A percentile compares a stretch with the other conserved stretches of the same genome.
phyloP scores from a whole-genome alignment of 2,113 vertebrate species.

The Scolopax mira region DNA sequence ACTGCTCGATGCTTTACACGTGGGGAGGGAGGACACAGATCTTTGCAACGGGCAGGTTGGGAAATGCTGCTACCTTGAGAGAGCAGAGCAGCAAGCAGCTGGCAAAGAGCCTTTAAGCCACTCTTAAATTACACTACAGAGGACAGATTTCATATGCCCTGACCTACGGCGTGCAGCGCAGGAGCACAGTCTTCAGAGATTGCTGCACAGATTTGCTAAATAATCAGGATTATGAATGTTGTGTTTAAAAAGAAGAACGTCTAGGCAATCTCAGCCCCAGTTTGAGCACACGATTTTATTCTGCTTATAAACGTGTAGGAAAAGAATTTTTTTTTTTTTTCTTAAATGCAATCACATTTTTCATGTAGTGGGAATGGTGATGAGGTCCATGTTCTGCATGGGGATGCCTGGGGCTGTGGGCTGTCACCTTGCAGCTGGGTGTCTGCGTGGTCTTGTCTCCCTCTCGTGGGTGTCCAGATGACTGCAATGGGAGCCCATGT shows the following conservation, averaged over 20 bases:
- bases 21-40: background rate
- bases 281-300: background rate
- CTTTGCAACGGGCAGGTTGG: background rate
- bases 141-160: background rate
- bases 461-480: slow-evolving; percentile 21
- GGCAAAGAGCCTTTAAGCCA: background rate
- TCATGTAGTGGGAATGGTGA: fast-evolving
- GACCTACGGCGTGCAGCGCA: background rate
- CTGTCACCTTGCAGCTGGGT: fast-evolving
- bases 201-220: background rate
- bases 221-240: background rate
- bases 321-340: background rate
- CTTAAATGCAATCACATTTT: background rate
- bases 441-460: slow-evolving; percentile 25
- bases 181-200: background rate
- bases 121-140: background rate
- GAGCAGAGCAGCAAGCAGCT: background rate
- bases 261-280: background rate
- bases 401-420: fast-evolving
- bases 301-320: background rate
- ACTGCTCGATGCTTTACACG: background rate
- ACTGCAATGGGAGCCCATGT: background rate
- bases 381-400: fast-evolving
- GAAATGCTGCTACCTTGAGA: background rate
- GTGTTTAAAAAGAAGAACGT: background rate